Conservation (phyloP, 1,140 invertebrate genomes). For the Drosophila nikananu region DNA sequence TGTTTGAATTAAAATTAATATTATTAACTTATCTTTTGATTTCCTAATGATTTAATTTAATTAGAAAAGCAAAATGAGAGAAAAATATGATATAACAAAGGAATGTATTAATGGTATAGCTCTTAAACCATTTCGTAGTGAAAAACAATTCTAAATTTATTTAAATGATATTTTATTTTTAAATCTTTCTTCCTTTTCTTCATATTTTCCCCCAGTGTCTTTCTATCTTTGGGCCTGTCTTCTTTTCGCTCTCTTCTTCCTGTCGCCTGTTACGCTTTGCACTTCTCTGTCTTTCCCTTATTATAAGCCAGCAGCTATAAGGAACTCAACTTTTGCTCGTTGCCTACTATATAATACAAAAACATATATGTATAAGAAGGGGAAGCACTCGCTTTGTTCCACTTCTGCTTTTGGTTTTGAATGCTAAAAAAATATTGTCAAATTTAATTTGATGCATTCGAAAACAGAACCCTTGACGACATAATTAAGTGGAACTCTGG, state of each 20-base stretch:
- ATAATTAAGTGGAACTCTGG: conserved; percentile 67
- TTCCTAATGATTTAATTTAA: background rate
- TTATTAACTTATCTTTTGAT: background rate
- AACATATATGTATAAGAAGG: conserved; percentile 2
- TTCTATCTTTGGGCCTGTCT: conserved; percentile 30
- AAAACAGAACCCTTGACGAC: conserved; percentile 66
- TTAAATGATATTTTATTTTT: too few species aligned
- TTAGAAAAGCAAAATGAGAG: background rate
- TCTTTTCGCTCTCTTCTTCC: conserved; percentile 49
- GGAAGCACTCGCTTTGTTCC: conserved; percentile 15
- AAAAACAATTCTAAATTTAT: too few species aligned
- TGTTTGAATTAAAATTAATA: background rate
- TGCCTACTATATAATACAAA: conserved; percentile 5
- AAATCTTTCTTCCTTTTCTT: too few species aligned
- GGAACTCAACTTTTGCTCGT: conserved; percentile 31
- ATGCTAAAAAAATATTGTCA: conserved; percentile 46
- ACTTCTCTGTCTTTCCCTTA: conserved; percentile 38
- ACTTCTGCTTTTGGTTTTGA: conserved; percentile 11
- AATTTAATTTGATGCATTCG: conserved; percentile 38
- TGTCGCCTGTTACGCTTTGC: conserved; percentile 52
- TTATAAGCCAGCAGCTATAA: conserved; percentile 53
- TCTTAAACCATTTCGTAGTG: background rate
- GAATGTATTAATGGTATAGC: too few species aligned
- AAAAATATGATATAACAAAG: too few species aligned
- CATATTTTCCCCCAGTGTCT: background rate